Evolutionary conservation across 2,888 invertebrate genomes (phyloP).

Genomic region (Lypha dubia): DNA sequence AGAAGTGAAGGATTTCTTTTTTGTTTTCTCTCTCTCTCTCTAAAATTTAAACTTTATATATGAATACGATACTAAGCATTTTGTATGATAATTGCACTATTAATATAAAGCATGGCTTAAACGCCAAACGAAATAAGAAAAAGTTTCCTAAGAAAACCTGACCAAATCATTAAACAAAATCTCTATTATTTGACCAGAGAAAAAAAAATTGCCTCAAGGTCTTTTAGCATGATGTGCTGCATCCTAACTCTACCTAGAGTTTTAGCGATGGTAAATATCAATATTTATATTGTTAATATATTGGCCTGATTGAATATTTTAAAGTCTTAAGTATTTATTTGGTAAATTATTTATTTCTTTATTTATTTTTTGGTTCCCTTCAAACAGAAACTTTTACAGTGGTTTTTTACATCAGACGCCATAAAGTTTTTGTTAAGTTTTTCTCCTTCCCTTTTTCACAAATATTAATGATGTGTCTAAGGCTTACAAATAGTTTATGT

Average conservation of each 20-base stretch:
- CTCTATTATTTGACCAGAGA: conserved; percentile 64
- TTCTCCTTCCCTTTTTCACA: conserved; percentile 4
- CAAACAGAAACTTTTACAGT: neutral
- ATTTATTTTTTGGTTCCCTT: neutral
- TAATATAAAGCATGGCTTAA: conserved; percentile 49
- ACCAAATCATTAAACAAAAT: conserved; percentile 62
- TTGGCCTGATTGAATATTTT: conserved; percentile 31
- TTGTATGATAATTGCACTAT: conserved; percentile 49
- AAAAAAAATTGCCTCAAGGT: conserved; percentile 60
- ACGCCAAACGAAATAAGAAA: neutral
- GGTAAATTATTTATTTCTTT: neutral
- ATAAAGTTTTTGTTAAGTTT: neutral
- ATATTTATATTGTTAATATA: conserved; percentile 7
- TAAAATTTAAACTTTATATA: neutral
- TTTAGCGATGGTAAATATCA: neutral
- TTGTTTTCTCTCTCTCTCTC: too few relatives aligned
- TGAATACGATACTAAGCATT: neutral
- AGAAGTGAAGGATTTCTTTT: conserved; percentile 39
- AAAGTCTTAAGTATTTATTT: conserved; percentile 1
- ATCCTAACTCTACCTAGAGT: too few relatives aligned
- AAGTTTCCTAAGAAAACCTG: conserved; percentile 23
- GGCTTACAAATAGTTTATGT: conserved; percentile 54
- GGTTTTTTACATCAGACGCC: neutral
- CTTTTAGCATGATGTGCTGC: conserved; percentile 1
- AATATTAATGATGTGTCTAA: conserved; percentile 67